These are phyloP conservation scores for Apodemus sylvaticus DNA, from an alignment of 2,113 vertebrate species.

Conservation along the genomic window DNA sequence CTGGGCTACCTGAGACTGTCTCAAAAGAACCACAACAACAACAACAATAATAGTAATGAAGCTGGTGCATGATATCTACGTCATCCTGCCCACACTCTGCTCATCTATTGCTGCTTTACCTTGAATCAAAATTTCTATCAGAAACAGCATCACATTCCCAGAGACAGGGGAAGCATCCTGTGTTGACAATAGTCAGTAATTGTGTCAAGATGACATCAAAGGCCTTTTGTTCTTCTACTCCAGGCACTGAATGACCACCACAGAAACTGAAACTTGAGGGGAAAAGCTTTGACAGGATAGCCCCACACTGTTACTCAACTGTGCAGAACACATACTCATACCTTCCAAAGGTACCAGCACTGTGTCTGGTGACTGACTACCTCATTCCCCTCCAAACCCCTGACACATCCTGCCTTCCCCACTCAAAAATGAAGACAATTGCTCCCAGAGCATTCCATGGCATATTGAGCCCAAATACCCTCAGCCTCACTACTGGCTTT, in stretches of 20 bases:
- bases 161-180: not conserved
- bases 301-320: not conserved
- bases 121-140: conserved; percentile 1
- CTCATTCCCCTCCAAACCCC: not conserved
- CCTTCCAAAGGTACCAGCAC: not conserved
- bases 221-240: not conserved
- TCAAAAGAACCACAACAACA: no score
- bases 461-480: not conserved
- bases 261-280: not conserved
- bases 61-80: rapidly evolving
- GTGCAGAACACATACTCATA: not conserved
- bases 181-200: not conserved
- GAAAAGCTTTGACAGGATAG: not conserved
- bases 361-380: not conserved
- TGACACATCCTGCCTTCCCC: not conserved
- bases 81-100: not conserved
- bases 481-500: not conserved
- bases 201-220: not conserved
- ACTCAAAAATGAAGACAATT: not conserved
- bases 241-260: not conserved
- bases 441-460: no score
- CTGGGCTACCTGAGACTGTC: no score
- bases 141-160: not conserved
- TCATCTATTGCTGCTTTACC: not conserved
- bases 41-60: not conserved